Evolutionary conservation across 2,888 invertebrate genomes (phyloP).

Genomic region (Apoda limacodes): DNA sequence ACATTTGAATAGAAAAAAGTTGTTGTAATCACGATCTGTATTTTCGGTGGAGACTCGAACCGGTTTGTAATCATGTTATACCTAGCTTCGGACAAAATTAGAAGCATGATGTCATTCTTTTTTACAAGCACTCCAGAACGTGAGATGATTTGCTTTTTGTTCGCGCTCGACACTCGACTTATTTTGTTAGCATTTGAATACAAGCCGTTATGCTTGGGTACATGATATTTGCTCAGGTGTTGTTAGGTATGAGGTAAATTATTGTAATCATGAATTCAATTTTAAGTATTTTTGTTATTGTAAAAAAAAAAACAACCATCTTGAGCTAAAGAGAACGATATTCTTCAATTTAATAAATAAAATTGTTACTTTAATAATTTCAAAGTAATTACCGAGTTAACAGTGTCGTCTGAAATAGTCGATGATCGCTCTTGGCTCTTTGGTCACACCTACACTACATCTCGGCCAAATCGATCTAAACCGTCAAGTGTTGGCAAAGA

Average conservation of each 20-base stretch:
- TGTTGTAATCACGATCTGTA: no score
- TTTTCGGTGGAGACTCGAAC: no score
- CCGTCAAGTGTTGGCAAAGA: slow-evolving; percentile 36
- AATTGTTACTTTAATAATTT: no score
- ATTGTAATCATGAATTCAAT: slow-evolving; percentile 8
- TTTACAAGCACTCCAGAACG: slow-evolving; percentile 44
- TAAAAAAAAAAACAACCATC: no score
- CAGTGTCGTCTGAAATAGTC: no score
- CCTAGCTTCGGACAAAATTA: slow-evolving; percentile 32
- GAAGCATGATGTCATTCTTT: slow-evolving; percentile 54
- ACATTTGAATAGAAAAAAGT: no score
- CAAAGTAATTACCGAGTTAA: no score
- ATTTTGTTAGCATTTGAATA: slow-evolving; percentile 42
- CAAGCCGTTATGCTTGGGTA: slow-evolving; percentile 20
- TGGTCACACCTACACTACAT: slow-evolving; percentile 32
- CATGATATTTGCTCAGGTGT: slow-evolving; percentile 23
- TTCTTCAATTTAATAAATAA: no score
- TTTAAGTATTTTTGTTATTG: slow-evolving; percentile 13
- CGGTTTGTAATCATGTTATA: no score
- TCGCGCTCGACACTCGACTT: slow-evolving; percentile 35
- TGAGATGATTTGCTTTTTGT: slow-evolving; percentile 54
- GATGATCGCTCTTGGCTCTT: slow-evolving; percentile 41
- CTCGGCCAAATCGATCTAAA: slow-evolving; percentile 37
- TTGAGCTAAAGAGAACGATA: no score
- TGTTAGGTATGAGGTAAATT: slow-evolving; percentile 16